phyloP scores from a whole-genome alignment of 2,888 invertebrate genomes.

The Polyploca ridens region DNA sequence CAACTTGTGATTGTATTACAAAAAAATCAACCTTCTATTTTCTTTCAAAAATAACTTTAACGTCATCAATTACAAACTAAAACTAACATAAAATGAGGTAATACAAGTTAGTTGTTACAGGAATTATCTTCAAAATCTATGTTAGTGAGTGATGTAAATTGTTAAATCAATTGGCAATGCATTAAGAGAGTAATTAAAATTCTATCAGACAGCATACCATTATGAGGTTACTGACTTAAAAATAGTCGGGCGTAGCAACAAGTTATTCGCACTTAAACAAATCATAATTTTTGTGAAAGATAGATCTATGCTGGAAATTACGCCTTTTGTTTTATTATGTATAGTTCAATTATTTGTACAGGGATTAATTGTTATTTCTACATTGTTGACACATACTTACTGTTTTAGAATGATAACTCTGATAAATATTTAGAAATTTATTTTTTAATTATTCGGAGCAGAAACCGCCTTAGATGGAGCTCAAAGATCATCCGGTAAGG shows the following conservation, averaged over 20 bases:
- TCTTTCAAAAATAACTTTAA: background rate
- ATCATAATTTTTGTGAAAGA: conserved; percentile 23
- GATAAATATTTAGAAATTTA: background rate
- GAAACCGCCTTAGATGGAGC: conserved; percentile 18
- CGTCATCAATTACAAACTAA: background rate
- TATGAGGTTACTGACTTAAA: conserved; percentile 49
- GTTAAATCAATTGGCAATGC: conserved; percentile 11
- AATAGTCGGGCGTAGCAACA: conserved; percentile 27
- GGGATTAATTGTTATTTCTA: background rate
- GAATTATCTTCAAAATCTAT: background rate
- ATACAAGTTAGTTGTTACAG: background rate
- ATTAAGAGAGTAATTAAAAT: conserved; percentile 42
- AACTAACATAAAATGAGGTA: background rate
- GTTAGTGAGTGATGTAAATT: background rate
- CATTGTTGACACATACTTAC: background rate
- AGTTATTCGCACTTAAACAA: conserved; percentile 26
- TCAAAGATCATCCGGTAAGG: conserved; percentile 21
- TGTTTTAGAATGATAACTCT: background rate
- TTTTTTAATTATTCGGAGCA: background rate
- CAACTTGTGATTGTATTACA: background rate
- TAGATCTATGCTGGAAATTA: background rate
- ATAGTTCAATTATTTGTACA: background rate
- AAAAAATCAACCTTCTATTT: background rate
- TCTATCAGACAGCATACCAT: conserved; percentile 46
- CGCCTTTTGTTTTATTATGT: background rate